Evolutionary conservation across 2,888 invertebrate genomes (phyloP), one percentile per base, ranked within the genome.

Genomic region (Himalopsyche anomala): DNA sequence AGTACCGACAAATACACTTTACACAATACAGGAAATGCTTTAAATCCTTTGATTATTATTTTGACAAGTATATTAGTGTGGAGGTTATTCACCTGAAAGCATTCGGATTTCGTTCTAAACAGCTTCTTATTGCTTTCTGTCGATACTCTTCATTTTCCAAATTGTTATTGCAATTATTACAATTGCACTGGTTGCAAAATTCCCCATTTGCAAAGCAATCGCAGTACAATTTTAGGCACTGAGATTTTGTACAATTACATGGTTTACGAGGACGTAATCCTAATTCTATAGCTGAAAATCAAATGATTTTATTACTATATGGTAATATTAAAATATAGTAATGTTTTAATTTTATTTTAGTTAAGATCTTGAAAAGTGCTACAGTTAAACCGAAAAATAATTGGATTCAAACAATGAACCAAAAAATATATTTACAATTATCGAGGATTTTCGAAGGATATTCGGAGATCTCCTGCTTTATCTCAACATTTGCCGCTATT

Each of bases 141-240:
- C 99, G 92, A 89, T 98, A 96, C 90, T 98, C 98, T 91, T 99
- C 99, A 91, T 98, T 97, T 87, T 97, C 96, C 89, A 99, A 93
- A 92, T 99, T 99, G 91, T 99, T 99, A 90, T 95, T 97, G 91
- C 99, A 99, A 92, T 99, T 98, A 91, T 96, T 97, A 92, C 99
- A 99, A 91, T 99, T 99, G 93, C 99, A 99, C 91, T 95, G 96
- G 91, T 97, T 96, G 93, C 99, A 99, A 92, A 99, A 99, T 92
- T 99, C 99, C 5, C 99, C 99, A 92, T 99, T 99, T 5, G 99
- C 99, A 94, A 99, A 99, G 91, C 99, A 99, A 91, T 99, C 99
- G 93, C 99, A 99, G 91, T 99, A 99, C 92, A 99, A 92, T 92
- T 99, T 99, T 88, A 99, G 94, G 91, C 99, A 99, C 91, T 99